Base-by-base conservation (phyloP, 2,113 vertebrate genomes). In the Tricholaema leucomelas region DNA sequence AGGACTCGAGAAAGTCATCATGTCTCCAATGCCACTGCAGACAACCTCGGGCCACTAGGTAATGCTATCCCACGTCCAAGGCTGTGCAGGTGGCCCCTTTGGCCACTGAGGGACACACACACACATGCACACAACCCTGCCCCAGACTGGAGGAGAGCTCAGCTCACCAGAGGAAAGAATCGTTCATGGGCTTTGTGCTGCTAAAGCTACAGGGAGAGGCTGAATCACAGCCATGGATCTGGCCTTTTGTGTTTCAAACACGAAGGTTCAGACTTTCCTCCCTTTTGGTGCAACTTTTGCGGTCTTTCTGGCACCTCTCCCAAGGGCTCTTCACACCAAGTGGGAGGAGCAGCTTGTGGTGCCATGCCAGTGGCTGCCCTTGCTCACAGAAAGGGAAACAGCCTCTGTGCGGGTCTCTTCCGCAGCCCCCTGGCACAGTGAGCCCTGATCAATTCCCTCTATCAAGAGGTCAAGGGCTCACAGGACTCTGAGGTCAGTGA, bases 41-140 rank as follows among this genome's bases (percentile, higher is more conserved):
- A 64, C 59, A 88, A 13, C 17, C 50, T 61, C 5, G 1, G 35
- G 23, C 38, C 33, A 33, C 31, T 28, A 24, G 19, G 33, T 50
- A 77, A 74, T 65, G 31, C n/a, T 0, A 0, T 66, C 18, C 40
- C 1, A 2, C 36, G 65, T 31, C 58, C 18, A 7, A 9, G 25
- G 67, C 2, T 5, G 28, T 71, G 56, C 60, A 70, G 16, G 15
- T 33, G 36, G 31, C 60, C 15, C 23, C n/a, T 65, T 55, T 36
- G 40, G 60, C 7, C 33, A 64, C 5, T 0, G 2, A 80, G 35
- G 25, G n/a, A 50, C 8, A 1, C 17, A 12, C 46, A 48, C 46
- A 48, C 46, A 44, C 42, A n/a, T n/a, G n/a, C 42, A 10, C 42
- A 9, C 19, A 15, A 19, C 23, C 20, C 48, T 50, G 48, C 5